phyloP scores from a whole-genome alignment of 2,888 invertebrate species.

The Pristionchus japonicus region DNA sequence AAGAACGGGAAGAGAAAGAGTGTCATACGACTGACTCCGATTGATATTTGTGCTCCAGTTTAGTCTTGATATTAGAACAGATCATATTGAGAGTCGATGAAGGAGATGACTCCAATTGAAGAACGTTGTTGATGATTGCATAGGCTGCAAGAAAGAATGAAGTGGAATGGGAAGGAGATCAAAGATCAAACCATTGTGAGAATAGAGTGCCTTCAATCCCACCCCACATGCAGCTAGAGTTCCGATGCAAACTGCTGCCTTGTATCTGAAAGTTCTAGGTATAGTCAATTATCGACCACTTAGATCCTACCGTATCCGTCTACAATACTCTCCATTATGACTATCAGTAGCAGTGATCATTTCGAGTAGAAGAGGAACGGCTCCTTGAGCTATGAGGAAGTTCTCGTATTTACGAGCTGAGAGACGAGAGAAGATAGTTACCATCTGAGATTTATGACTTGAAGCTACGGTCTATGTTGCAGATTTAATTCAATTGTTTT shows the following conservation, averaged over 20 bases:
- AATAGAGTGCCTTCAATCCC: constrained; percentile 67
- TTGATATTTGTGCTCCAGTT: constrained; percentile 62
- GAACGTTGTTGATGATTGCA: constrained; percentile 62
- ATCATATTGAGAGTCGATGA: constrained; percentile 67
- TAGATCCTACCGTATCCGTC: constrained; percentile 62
- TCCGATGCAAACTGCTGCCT: constrained; percentile 71
- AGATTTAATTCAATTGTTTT: too few relatives aligned
- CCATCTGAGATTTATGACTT: constrained; percentile 60
- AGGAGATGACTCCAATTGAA: constrained; percentile 60
- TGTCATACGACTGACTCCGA: constrained; percentile 61
- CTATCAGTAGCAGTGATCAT: constrained; percentile 65
- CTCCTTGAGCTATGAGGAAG: constrained; percentile 65
- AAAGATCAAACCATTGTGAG: constrained; percentile 60
- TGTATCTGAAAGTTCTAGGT: constrained; percentile 50
- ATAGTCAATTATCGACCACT: neutral
- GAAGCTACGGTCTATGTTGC: too few relatives aligned
- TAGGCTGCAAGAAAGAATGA: too few relatives aligned
- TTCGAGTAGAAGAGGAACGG: constrained; percentile 66
- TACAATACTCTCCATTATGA: constrained; percentile 63
- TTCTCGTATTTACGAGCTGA: constrained; percentile 67
- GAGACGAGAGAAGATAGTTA: constrained; percentile 67
- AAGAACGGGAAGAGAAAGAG: neutral
- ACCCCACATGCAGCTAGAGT: constrained; percentile 65
- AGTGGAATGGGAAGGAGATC: too few relatives aligned
- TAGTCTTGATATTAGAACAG: constrained; percentile 65